Evolutionary conservation across 2,888 invertebrate species (phyloP).

Genomic region (Pristionchus mayeri): DNA sequence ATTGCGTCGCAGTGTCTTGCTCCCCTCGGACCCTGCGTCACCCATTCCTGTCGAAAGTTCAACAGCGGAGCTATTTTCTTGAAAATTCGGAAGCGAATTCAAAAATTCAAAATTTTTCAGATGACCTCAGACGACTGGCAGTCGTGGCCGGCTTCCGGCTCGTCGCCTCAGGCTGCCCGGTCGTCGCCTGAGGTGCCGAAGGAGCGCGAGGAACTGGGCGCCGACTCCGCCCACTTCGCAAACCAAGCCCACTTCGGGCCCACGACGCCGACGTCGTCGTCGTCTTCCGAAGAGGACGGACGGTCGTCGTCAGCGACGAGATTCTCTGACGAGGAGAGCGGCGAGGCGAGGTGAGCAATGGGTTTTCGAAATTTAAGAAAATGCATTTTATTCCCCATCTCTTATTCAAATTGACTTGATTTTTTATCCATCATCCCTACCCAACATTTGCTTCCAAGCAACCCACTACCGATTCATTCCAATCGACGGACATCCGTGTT

Average conservation of each 20-base stretch:
- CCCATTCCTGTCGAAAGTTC: slow-evolving; percentile 4
- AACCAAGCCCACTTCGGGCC: background rate
- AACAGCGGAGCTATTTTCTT: background rate
- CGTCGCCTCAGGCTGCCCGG: background rate
- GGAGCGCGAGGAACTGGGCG: slow-evolving; percentile 9
- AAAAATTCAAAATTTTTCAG: background rate
- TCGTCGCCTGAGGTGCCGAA: background rate
- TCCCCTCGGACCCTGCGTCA: background rate
- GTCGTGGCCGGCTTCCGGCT: slow-evolving; percentile 22
- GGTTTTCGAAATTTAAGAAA: background rate
- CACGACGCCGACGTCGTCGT: background rate
- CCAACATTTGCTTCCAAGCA: no score
- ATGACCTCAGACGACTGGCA: slow-evolving; percentile 32
- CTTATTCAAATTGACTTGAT: no score
- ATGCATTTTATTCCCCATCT: no score
- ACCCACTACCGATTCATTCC: no score
- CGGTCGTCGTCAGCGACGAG: background rate
- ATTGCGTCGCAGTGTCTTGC: no score
- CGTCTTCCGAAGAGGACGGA: background rate
- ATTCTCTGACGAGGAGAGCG: background rate
- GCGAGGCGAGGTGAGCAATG: background rate
- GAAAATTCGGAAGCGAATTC: background rate
- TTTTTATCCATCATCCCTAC: no score
- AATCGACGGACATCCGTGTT: no score
- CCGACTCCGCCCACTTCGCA: slow-evolving; percentile 21